Percentiles rank a stretch among this genome's conserved stretches.
Evolutionary conservation across 2,113 vertebrate species (phyloP).

Genomic region (Myiopsitta monachus): DNA sequence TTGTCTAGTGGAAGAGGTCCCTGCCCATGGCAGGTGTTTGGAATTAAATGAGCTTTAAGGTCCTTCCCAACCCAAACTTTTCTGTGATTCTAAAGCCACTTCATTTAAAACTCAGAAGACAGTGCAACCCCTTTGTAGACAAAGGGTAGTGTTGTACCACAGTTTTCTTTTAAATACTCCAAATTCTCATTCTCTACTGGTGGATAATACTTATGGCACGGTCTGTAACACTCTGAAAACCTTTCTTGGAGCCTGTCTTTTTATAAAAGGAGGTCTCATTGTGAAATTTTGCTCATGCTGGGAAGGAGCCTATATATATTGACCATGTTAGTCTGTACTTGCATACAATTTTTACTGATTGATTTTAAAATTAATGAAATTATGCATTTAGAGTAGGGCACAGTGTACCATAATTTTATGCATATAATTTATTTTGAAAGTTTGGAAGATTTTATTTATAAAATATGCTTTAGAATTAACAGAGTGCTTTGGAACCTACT

Average conservation of each 20-base stretch:
- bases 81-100: background rate
- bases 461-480: background rate
- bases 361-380: background rate
- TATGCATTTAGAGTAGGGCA: background rate
- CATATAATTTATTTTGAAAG: background rate
- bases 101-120: background rate
- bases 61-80: background rate
- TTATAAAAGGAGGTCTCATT: background rate
- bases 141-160: background rate
- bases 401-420: background rate
- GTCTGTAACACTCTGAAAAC: background rate
- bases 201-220: background rate
- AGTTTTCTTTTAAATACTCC: background rate
- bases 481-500: background rate
- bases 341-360: background rate
- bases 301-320: background rate
- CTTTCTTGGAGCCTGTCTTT: background rate
- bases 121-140: background rate
- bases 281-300: background rate
- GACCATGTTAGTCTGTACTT: background rate
- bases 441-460: background rate
- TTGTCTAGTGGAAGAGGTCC: background rate
- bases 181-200: background rate
- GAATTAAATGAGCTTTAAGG: background rate
- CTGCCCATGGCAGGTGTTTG: background rate